A percentile compares a stretch with the other conserved stretches of the same genome.
Evolutionary conservation across 2,888 invertebrate genomes (phyloP).

Genomic region (Drosophila putrida): DNA sequence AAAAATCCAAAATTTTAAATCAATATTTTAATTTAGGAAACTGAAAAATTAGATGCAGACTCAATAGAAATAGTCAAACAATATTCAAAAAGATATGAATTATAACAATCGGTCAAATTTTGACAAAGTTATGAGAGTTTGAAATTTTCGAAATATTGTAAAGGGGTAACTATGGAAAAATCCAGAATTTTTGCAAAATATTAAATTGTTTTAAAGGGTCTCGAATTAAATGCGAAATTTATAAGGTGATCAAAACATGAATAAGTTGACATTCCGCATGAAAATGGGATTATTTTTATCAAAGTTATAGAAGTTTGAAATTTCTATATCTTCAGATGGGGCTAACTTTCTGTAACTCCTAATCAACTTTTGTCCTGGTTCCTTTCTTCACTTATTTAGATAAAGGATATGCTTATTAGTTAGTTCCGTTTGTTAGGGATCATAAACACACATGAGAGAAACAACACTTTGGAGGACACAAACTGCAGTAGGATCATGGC

Average conservation of each 20-base stretch:
- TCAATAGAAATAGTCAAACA: too few relatives aligned
- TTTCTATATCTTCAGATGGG: not conserved
- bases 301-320: not conserved
- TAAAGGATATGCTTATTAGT: not conserved
- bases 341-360: not conserved
- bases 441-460: not conserved
- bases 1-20: too few relatives aligned
- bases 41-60: too few relatives aligned
- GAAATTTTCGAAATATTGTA: not conserved
- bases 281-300: not conserved
- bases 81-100: too few relatives aligned
- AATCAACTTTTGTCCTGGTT: not conserved
- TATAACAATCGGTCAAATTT: not conserved
- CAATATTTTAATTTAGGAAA: too few relatives aligned
- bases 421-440: not conserved
- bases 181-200: too few relatives aligned
- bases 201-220: too few relatives aligned
- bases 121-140: not conserved
- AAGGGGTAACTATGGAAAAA: too few relatives aligned
- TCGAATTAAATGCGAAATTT: too few relatives aligned
- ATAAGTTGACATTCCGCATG: too few relatives aligned
- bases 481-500: not conserved
- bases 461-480: not conserved
- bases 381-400: not conserved
- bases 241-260: not conserved